Evolutionary conservation across 2,888 invertebrate genomes (phyloP).

Genomic region (Odontomyia ornata): DNA sequence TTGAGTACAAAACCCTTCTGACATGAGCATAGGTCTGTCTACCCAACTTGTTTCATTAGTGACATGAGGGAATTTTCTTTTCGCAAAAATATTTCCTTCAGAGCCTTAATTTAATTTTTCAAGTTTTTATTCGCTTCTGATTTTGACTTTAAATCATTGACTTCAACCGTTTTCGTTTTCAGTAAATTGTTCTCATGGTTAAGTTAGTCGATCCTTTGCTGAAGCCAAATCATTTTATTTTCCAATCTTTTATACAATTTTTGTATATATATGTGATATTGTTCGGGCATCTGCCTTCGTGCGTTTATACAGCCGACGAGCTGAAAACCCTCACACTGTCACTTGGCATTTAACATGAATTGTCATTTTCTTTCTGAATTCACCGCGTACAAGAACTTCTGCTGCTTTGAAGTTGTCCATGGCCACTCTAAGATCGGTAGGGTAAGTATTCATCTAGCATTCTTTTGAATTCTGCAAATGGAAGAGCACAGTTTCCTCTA

Average conservation of each 20-base stretch:
- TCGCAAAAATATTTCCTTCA: conserved; percentile 70
- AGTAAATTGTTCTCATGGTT: conserved; percentile 72
- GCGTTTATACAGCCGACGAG: conserved; percentile 81
- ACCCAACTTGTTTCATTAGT: too few relatives aligned
- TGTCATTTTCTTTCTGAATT: conserved; percentile 69
- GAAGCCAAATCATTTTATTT: conserved; percentile 97
- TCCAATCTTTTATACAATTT: conserved; percentile 83
- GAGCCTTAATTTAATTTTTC: conserved; percentile 76
- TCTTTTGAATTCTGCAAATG: conserved; percentile 76
- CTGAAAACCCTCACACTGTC: conserved; percentile 75
- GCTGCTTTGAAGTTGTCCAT: conserved; percentile 69
- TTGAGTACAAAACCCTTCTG: too few relatives aligned
- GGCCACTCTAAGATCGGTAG: conserved; percentile 69
- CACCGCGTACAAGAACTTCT: conserved; percentile 81
- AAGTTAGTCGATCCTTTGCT: conserved; percentile 86
- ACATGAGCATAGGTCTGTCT: too few relatives aligned
- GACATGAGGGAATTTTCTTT: conserved; percentile 67
- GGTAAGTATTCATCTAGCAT: conserved; percentile 77
- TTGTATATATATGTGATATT: conserved; percentile 94
- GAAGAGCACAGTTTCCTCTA: conserved; percentile 72
- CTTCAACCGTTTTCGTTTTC: conserved; percentile 72
- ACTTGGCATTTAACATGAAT: conserved; percentile 80
- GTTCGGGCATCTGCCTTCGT: conserved; percentile 91
- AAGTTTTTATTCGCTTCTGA: conserved; percentile 76
- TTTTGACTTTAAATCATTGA: conserved; percentile 76